Evolutionary conservation across 2,797 vertebrate genomes (phyloP).

Genomic region (Phataginus tetradactyla): DNA sequence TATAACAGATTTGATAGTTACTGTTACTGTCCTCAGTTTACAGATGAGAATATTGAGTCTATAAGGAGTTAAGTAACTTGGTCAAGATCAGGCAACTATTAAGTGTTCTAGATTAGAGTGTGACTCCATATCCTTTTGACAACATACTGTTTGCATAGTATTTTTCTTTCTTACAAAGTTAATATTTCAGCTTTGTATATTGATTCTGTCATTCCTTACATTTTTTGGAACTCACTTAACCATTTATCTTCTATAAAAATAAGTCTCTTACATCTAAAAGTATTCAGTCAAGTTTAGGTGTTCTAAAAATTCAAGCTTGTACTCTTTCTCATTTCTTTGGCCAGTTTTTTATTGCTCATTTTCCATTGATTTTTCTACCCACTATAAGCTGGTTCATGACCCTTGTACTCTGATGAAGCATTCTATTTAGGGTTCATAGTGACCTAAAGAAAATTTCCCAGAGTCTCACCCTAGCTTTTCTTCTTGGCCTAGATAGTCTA

Average conservation of each 20-base stretch:
- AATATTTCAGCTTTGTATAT: background rate
- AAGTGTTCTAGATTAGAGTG: background rate
- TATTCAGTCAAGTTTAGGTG: background rate
- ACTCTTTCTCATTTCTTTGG: background rate
- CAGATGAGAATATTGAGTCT: background rate
- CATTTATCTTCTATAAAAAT: background rate
- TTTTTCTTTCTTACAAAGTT: conserved; percentile 24
- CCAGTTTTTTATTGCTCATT: conserved; percentile 4
- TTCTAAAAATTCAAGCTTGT: background rate
- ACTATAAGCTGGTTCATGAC: background rate
- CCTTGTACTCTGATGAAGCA: background rate
- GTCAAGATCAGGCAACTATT: background rate
- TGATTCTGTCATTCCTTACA: background rate
- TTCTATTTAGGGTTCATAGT: background rate
- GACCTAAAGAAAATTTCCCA: background rate
- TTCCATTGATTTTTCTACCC: background rate
- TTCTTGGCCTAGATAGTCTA: background rate
- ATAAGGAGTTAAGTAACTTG: background rate
- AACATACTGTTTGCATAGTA: background rate
- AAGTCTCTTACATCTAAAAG: background rate
- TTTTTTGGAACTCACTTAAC: background rate
- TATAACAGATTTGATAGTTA: background rate
- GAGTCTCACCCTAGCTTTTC: background rate
- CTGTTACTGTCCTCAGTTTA: background rate
- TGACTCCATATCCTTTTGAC: background rate